Evolutionary conservation across 1,140 invertebrate genomes (phyloP), one percentile per base, ranked within the genome.

Genomic region (Heterodera carotae): DNA sequence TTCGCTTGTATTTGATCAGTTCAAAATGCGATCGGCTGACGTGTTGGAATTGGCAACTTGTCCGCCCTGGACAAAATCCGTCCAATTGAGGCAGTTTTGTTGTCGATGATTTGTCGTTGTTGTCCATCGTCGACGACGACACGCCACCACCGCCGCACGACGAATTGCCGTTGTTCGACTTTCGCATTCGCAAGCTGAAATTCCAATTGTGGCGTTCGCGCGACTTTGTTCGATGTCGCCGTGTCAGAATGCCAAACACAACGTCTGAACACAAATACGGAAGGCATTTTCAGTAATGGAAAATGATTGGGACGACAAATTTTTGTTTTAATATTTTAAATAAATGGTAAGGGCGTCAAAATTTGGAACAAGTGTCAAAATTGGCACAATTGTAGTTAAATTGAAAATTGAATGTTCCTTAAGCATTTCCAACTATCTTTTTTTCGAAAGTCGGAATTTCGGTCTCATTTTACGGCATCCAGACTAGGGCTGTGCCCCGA

Each of bases 71-170:
- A 15, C 36, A 56, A 36, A 74, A 74, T 22, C 72, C 72, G 27
- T 74, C 72, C n/a, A 74, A 34, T 43, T 43, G 64, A 1, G 72
- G 72, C 56, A 74, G 36, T 62, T 74, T 74, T 29, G 72, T 74
- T 27, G 36, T 73, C 34, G n/a, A n/a, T n/a, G n/a, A n/a, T n/a
- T n/a, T n/a, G n/a, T n/a, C n/a, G n/a, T n/a, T 25, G n/a, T 48
- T 56, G 48, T 27, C 56, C 39, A 43, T 56, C 39, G 12, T 64
- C 72, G 10, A 15, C 39, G 56, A 43, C 48, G 25, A 43, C 25
- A 29, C 31, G 34, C n/a, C 8, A 12, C 33, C 31, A 25, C n/a
- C 8, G 5, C 33, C 34, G 39, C n/a, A 25, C 59, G 59, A 64
- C 12, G 27, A 60, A n/a, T 18, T 74, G 72, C 53, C 33, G 36